phyloP scores from a whole-genome alignment of 1,140 invertebrate species.

The Tetramorium parvispinum region DNA sequence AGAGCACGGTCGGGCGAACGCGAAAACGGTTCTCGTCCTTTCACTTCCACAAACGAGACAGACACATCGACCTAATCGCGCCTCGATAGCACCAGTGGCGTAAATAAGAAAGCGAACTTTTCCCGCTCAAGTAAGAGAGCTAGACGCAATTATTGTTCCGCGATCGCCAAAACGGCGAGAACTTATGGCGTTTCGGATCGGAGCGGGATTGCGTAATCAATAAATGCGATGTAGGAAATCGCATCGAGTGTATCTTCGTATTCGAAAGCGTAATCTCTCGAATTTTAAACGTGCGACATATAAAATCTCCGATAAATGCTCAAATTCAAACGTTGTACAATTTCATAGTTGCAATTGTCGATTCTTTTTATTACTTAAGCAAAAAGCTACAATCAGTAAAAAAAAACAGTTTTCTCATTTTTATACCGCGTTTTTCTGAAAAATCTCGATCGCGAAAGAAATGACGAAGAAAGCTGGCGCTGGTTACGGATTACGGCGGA shows the following conservation, averaged over 20 bases:
- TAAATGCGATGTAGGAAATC: background rate
- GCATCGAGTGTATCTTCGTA: background rate
- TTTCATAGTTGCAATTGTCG: background rate
- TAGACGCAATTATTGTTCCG: background rate
- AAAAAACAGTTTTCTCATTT: background rate
- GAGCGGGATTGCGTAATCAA: background rate
- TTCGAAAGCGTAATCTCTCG: background rate
- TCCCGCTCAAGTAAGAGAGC: background rate
- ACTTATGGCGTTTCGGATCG: background rate
- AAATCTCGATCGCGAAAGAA: background rate
- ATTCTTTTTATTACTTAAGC: background rate
- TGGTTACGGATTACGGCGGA: background rate
- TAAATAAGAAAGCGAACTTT: constrained; percentile 14
- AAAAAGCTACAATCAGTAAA: background rate
- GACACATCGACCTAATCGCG: constrained; percentile 57
- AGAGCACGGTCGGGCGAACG: constrained; percentile 31
- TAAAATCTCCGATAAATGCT: background rate
- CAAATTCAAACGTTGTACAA: background rate
- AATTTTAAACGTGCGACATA: background rate
- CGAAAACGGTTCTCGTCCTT: constrained; percentile 67
- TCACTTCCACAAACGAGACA: constrained; percentile 67
- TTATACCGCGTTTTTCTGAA: background rate
- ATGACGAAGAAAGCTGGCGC: background rate
- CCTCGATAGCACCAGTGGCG: constrained; percentile 17
- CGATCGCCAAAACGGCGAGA: background rate